phyloP scores from a whole-genome alignment of 37 sponge, comb jelly and placozoan species.

The Beroe ovata region DNA sequence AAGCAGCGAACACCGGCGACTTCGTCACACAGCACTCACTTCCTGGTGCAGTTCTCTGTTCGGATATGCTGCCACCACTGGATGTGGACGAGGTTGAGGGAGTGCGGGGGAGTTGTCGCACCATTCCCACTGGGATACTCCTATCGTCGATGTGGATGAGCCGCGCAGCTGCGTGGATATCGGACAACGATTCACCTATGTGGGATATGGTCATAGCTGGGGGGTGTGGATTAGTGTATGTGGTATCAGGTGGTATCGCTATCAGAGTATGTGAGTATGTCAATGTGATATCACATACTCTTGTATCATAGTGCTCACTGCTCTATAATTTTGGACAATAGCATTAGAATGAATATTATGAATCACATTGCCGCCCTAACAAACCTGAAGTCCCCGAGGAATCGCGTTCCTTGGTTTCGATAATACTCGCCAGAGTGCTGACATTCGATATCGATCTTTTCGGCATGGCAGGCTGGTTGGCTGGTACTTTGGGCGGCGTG shows the following conservation, averaged over 20 bases:
- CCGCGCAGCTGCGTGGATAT: slow-evolving; percentile 5
- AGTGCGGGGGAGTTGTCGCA: neutral
- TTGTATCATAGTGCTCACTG: no score
- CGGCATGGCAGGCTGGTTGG: slow-evolving; percentile 3
- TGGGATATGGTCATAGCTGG: no score
- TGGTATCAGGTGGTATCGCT: no score
- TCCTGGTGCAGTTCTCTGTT: no score
- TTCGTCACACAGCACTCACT: no score
- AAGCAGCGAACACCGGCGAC: neutral
- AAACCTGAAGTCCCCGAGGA: slow-evolving; percentile 62
- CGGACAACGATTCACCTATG: slow-evolving; percentile 46
- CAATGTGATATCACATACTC: no score
- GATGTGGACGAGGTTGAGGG: neutral
- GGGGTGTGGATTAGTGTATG: no score
- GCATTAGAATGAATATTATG: no score
- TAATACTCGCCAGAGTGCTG: slow-evolving; percentile 33
- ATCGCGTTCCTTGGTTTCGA: slow-evolving; percentile 56
- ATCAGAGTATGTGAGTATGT: no score
- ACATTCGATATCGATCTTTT: neutral
- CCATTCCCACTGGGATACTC: neutral
- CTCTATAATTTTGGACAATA: no score
- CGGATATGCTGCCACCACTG: neutral
- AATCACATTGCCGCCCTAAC: no score
- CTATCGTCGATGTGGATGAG: slow-evolving; percentile 16
- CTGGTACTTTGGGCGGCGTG: neutral